Evolutionary conservation across 2,888 invertebrate genomes (phyloP), one percentile per base, ranked within the genome.

Genomic region (Holacanthella duospinosa): DNA sequence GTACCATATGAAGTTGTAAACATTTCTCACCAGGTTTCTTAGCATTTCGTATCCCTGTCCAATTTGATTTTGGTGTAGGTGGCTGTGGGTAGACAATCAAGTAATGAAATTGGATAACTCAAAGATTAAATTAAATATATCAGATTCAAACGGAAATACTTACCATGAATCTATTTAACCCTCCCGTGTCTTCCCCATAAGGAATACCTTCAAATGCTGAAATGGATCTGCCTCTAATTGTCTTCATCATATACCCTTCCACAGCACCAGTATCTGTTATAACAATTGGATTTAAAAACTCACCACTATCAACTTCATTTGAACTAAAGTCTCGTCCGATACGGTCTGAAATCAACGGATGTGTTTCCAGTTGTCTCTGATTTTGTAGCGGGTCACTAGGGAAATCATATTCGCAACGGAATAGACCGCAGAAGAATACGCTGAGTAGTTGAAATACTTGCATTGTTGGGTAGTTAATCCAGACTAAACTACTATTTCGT

Each of bases 131-230:
- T 36, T 36, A 16, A 36, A 16, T 36, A 36, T 36, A 36, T 36
- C 36, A 36, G 16, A 16, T 36, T 36, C n/a, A n/a, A 16, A 36
- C 16, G 36, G 36, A 36, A 43, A 24, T 19, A 19, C 48, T 28
- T 61, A 66, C 66, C 27, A 44, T 27, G 60, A 66, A 66, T 28
- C 66, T 12, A 1, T 55, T 36, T 24, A 36, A 16, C 9, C 60
- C 62, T 36, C 59, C 36, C 0, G 64, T 64, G 19, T 59, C 58
- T 43, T 66, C 60, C 2, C 53, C 64, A 60, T 44, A 66, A 1
- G 59, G 66, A 4, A 67, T 61, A 1, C 64, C 61, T 27, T 66
- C 64, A 55, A 66, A 66, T 19, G 66, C 66, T 55, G 26, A 64
- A 36, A 66, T 43, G 1, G 21, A 19, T 43, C 64, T 55, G 1